Percentiles rank a stretch among this genome's conserved stretches.
Evolutionary conservation across 2,797 vertebrate species (phyloP).

Genomic region (Enteromius treurensis): DNA sequence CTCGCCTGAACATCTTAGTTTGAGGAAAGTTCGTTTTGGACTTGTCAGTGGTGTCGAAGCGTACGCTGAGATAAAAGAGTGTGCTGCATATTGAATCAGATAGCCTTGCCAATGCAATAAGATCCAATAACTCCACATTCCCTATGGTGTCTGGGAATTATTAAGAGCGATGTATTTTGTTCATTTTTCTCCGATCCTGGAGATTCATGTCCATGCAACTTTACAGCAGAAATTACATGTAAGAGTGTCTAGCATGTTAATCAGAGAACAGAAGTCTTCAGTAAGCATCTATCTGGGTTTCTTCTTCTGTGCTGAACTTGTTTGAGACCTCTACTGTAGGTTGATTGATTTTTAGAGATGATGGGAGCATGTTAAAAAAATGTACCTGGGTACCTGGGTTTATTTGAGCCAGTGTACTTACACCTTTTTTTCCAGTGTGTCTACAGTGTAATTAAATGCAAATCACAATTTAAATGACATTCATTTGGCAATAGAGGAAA

Average conservation of each 20-base stretch:
- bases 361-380: background rate
- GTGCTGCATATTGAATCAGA: slow-evolving; percentile 2
- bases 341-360: background rate
- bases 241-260: slow-evolving; percentile 9
- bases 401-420: background rate
- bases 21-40: slow-evolving; percentile 63
- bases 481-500: background rate
- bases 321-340: background rate
- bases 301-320: background rate
- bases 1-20: slow-evolving; percentile 64
- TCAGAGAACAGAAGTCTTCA: background rate
- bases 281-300: background rate
- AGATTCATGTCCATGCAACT: slow-evolving; percentile 9
- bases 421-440: background rate
- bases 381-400: background rate
- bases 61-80: background rate
- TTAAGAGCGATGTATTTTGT: slow-evolving; percentile 13
- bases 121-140: slow-evolving; percentile 30
- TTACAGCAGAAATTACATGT: slow-evolving; percentile 14
- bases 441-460: background rate
- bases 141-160: slow-evolving; percentile 31
- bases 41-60: slow-evolving; percentile 60
- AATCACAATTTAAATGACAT: background rate
- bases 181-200: background rate
- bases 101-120: background rate